Base-by-base conservation (phyloP, 2,797 vertebrate species). In the Myoxocephalus aenaeus region DNA sequence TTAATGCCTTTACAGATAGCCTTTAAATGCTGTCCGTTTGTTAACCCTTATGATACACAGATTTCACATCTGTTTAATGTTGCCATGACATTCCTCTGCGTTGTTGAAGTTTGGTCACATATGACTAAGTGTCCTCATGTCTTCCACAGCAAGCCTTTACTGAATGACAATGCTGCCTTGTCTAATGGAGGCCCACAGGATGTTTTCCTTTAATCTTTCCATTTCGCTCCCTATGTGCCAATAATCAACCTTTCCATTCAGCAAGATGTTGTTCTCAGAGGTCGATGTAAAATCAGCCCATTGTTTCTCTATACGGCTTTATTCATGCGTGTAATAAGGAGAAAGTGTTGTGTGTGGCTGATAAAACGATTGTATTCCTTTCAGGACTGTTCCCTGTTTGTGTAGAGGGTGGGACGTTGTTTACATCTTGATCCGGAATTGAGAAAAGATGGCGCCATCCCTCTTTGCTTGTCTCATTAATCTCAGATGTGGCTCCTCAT, bases 161-260 rank as follows among this genome's bases (percentile, higher is more conserved):
- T 32, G 72, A 86, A 87, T 83, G 75, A 91, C 89, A 92, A 69
- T 79, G 73, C 65, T 50, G 82, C 75, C 75, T 85, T 89, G 77
- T 92, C 73, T 77, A 76, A 57, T 80, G 81, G 78, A 82, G 64
- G 57, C 73, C 80, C 90, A 88, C 89, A 90, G 91, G 90, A 94
- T 93, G 92, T 83, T 42, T 42, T 83, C 65, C 85, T 56, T 92
- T 92, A 93, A 88, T 93, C 79, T 89, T 88, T 76, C 81, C 75
- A 59, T 80, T 81, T 75, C 64, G 44, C 71, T 82, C 48, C 44
- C 51, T 75, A 29, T 71, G 78, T 86, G 74, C 83, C 83, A 86
- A 75, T 81, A 80, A 89, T 89, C 85, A 87, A 77, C 85, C 78
- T 92, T 93, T 92, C 87, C 87, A 89, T 86, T 89, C 58, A 64